Base-by-base conservation (phyloP, 2,797 vertebrate genomes). In the Rhinophrynus dorsalis region DNA sequence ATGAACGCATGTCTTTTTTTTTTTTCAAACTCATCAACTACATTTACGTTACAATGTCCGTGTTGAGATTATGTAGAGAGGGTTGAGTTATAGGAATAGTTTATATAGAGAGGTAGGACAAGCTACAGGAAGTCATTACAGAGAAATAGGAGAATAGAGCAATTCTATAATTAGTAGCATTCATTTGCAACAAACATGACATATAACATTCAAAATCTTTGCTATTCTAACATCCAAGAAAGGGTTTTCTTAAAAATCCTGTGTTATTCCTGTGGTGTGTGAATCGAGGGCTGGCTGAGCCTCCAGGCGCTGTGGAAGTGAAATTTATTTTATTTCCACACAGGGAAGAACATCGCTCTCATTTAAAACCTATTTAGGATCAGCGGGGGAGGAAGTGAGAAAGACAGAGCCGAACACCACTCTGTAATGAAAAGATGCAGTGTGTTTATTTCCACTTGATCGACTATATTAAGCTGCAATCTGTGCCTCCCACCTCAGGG, bases 331-430 rank as follows among this genome's bases (percentile, higher is more conserved):
- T 66, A 73, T 73, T 73, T 73, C 69, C 55, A 73, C 54, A 35
- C 69, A 66, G 69, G 69, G 69, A 73, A 73, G 69, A 73, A 73
- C 62, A 73, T 73, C 55, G 54, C 69, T 73, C 62, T 65, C 69
- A 73, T 73, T 73, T 73, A 73, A 73, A 73, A 66, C 61, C 69
- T 55, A 73, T 73, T 73, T 73, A 73, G 69, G 69, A 73, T 59
- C 69, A 73, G 62, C 69, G 62, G 69, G 69, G 69, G 69, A 73
- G 69, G 69, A 66, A 73, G 69, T 66, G 61, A 73, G 69, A 73
- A 73, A 66, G 55, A 73, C 69, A 59, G 69, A 73, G 52, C 45
- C 45, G 37, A 73, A 73, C 62, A 58, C 44, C 57, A 35, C 62
- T 73, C 69, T 60, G 62, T 73, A 73, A 73, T 73, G 62, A 73